phyloP scores from a whole-genome alignment of 2,888 invertebrate species.

The Agriotes lineatus region DNA sequence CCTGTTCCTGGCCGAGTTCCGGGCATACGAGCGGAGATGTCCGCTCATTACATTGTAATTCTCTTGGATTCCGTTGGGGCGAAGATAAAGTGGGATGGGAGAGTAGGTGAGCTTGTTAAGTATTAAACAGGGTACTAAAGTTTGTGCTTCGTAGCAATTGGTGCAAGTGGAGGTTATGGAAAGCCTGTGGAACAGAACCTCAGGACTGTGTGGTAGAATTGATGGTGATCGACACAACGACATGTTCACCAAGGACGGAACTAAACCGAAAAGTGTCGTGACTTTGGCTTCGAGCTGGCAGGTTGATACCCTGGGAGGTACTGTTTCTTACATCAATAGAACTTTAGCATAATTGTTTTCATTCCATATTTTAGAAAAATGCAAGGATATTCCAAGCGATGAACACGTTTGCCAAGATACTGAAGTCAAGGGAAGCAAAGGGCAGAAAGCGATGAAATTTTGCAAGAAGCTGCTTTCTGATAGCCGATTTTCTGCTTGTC shows the following conservation, averaged over 20 bases:
- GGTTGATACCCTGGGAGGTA: slow-evolving; percentile 63
- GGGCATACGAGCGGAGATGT: slow-evolving; percentile 79
- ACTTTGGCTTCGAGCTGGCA: slow-evolving; percentile 74
- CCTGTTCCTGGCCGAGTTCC: slow-evolving; percentile 81
- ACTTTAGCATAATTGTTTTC: too few species aligned
- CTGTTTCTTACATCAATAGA: neutral
- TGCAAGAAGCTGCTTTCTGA: slow-evolving; percentile 76
- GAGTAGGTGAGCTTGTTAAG: too few species aligned
- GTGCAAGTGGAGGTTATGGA: slow-evolving; percentile 77
- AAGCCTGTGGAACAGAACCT: slow-evolving; percentile 81
- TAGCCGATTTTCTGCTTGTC: slow-evolving; percentile 75
- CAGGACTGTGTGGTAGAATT: slow-evolving; percentile 85
- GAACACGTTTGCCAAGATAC: slow-evolving; percentile 67
- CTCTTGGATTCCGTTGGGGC: slow-evolving; percentile 77
- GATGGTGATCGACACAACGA: slow-evolving; percentile 81
- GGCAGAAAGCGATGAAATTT: slow-evolving; percentile 69
- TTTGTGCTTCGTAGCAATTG: slow-evolving; percentile 68
- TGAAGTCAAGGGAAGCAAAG: slow-evolving; percentile 52
- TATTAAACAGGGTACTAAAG: too few species aligned
- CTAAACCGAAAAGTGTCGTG: slow-evolving; percentile 64
- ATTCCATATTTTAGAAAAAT: slow-evolving; percentile 68
- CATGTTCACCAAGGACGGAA: slow-evolving; percentile 73
- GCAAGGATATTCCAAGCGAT: slow-evolving; percentile 69
- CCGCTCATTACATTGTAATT: slow-evolving; percentile 77
- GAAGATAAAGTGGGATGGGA: slow-evolving; percentile 83